Base-by-base conservation (phyloP, 2,113 vertebrate genomes). In the Trichechus manatus region DNA sequence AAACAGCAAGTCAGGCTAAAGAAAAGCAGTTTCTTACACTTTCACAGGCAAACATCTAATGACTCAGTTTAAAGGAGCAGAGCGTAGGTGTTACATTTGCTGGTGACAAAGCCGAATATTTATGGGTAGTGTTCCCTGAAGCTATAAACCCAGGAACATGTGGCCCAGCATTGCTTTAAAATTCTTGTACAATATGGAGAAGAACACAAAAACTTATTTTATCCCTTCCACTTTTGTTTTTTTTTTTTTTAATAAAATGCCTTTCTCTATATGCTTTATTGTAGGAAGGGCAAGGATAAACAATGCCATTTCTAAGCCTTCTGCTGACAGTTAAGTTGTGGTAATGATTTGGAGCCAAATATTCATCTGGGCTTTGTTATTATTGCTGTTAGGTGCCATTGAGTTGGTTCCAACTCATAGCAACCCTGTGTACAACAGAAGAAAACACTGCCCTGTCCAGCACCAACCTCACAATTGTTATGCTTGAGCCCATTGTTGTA, bases 21-120 rank as follows among this genome's bases (percentile, higher is more conserved):
- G n/a, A 72, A 96, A 93, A 85, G 72, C 39, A 31, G n/a, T 36
- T 95, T 87, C 25, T 96, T 95, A 25, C 78, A 53, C 36, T 87
- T 95, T 50, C 84, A 61, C 85, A 82, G 93, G 31, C 77, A 79
- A 61, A 15, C 29, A 63, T 61, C 9, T 94, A 91, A 94, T 50
- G 36, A 79, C 81, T 92, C 66, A 20, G 27, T 89, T 64, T 81
- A 86, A 95, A 27, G 3, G 3, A 47, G 22, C 13, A 19, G 39
- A 78, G 29, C n/a, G 89, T 94, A 78, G 39, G 78, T 94, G 44
- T 93, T 81, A 39, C 9, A 59, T 83, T 63, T 79, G 64, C 31
- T 72, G 14, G 64, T 36, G 87, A 96, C 86, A 96, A 82, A 74
- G 36, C 44, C 33, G 20, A 27, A 0, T 94, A 50, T 82, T 95